Evolutionary conservation across 2,888 invertebrate genomes (phyloP).

Genomic region (Atherix ibis): DNA sequence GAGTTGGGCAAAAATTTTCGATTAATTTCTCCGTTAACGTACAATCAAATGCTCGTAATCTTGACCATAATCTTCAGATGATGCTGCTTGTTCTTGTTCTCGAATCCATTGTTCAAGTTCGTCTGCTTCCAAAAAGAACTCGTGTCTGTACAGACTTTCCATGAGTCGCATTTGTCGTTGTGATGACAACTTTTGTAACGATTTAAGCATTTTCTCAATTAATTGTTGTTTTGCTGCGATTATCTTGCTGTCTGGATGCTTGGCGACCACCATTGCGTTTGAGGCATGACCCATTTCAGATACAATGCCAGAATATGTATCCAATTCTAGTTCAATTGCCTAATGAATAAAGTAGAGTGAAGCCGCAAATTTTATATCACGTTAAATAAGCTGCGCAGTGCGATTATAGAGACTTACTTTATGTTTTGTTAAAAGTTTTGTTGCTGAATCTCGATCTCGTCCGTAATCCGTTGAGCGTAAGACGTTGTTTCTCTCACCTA

Average conservation of each 20-base stretch:
- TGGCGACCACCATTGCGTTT: slow-evolving; percentile 58
- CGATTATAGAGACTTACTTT: slow-evolving; percentile 42
- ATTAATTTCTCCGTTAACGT: slow-evolving; percentile 12
- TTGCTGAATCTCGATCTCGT: slow-evolving; percentile 77
- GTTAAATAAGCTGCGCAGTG: neutral
- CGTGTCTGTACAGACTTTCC: slow-evolving; percentile 80
- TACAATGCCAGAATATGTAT: slow-evolving; percentile 81
- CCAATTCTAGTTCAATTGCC: slow-evolving; percentile 78
- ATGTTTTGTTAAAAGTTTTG: slow-evolving; percentile 85
- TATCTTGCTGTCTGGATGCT: slow-evolving; percentile 70
- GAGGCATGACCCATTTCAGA: slow-evolving; percentile 86
- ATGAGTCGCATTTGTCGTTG: slow-evolving; percentile 72
- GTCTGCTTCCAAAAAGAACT: slow-evolving; percentile 77
- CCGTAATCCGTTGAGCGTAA: slow-evolving; percentile 74
- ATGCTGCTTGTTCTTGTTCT: slow-evolving; percentile 76
- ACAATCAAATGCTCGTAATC: slow-evolving; percentile 83
- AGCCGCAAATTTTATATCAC: neutral
- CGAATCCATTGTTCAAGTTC: slow-evolving; percentile 87
- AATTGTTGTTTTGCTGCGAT: slow-evolving; percentile 61
- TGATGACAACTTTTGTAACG: slow-evolving; percentile 64
- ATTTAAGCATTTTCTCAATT: slow-evolving; percentile 61
- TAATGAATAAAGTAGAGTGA: slow-evolving; percentile 21
- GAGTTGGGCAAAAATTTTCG: neutral
- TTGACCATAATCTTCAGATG: slow-evolving; percentile 85
- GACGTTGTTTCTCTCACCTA: slow-evolving; percentile 71